These are phyloP conservation scores for Hofmannophila pseudospretella DNA, from an alignment of 2,888 invertebrate genomes.

Conservation along the genomic window DNA sequence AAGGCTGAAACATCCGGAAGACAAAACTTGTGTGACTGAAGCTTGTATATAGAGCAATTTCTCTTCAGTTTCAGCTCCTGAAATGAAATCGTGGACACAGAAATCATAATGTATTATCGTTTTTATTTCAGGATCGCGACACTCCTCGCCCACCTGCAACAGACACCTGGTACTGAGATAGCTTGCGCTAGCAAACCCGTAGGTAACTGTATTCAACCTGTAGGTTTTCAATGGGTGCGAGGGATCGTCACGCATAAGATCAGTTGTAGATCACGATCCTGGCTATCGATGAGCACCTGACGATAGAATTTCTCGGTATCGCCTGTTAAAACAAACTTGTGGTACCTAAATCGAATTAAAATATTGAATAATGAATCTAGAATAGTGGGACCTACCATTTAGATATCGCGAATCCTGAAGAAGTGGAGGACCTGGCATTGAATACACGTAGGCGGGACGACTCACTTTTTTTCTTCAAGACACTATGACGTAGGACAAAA, in stretches of 20 bases:
- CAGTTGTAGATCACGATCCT: constrained; percentile 6
- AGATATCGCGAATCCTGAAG: constrained; percentile 9
- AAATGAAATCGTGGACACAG: constrained; percentile 23
- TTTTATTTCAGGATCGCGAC: constrained; percentile 11
- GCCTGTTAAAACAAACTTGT: constrained; percentile 11
- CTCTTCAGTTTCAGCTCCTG: constrained; percentile 11
- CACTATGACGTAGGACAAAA: constrained; percentile 13
- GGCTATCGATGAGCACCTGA: not conserved
- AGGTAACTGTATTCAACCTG: constrained; percentile 17
- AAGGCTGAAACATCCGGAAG: constrained; percentile 18
- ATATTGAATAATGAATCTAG: constrained; percentile 10
- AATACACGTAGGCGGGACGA: too few species aligned
- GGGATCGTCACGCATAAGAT: constrained; percentile 12
- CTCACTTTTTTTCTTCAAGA: constrained; percentile 14
- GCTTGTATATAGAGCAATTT: constrained; percentile 9
- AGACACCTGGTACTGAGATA: constrained; percentile 22
- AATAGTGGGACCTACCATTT: constrained; percentile 9
- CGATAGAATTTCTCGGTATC: constrained; percentile 19
- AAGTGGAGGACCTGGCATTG: constrained; percentile 11
- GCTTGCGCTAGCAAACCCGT: constrained; percentile 22
- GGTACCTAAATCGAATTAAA: constrained; percentile 8
- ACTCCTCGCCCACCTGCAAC: constrained; percentile 18
- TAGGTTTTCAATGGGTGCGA: constrained; percentile 7
- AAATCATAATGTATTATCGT: constrained; percentile 21
- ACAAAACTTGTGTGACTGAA: constrained; percentile 12